A percentile compares a stretch with the other conserved stretches of the same genome.
Evolutionary conservation across 2,888 invertebrate genomes (phyloP).

Genomic region (Harmothoe impar): DNA sequence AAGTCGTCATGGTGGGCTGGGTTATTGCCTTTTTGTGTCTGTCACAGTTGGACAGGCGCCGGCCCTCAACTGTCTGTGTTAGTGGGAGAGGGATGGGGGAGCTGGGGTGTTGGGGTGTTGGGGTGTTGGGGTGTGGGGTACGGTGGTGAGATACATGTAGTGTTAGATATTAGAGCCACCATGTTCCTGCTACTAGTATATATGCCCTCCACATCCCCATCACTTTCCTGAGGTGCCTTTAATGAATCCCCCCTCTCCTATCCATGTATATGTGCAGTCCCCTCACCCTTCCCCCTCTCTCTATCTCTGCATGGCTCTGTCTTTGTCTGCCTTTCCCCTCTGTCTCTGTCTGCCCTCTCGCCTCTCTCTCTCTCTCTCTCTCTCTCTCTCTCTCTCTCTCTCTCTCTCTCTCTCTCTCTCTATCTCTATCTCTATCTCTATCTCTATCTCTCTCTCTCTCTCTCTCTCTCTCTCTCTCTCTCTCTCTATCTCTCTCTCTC

Average conservation of each 20-base stretch:
- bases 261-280: neutral
- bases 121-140: neutral
- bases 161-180: neutral
- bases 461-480: too few relatives aligned
- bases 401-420: too few relatives aligned
- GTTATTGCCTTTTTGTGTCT: conserved; percentile 44
- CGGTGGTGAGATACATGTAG: neutral
- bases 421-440: too few relatives aligned
- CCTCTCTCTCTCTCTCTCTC: neutral
- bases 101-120: neutral
- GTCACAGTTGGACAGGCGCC: neutral
- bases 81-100: neutral
- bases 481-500: too few relatives aligned
- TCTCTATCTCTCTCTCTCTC: too few relatives aligned
- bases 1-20: conserved; percentile 1
- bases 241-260: too few relatives aligned
- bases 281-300: neutral
- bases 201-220: neutral
- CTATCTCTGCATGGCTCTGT: neutral
- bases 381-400: too few relatives aligned
- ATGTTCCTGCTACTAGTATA: too few relatives aligned
- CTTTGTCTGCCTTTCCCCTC: too few relatives aligned
- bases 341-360: too few relatives aligned
- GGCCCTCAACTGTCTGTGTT: neutral
- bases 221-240: neutral